Percentiles rank a stretch among this genome's conserved stretches.
Evolutionary conservation across 2,113 vertebrate species (phyloP).

Genomic region (Sinocyclocheilus anophthalmus): DNA sequence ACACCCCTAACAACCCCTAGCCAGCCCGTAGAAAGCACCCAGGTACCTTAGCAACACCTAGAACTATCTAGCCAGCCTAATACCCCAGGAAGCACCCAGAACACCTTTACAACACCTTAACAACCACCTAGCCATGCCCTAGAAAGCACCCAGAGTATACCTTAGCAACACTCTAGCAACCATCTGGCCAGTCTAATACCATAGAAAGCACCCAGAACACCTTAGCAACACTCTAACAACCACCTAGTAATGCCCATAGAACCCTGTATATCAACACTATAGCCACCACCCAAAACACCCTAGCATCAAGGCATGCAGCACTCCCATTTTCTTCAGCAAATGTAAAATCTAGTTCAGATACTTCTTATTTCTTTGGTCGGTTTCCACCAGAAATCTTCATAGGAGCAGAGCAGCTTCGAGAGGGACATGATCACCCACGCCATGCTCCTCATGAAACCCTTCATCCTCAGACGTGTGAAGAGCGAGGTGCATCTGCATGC

Average conservation of each 20-base stretch:
- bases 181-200: background rate
- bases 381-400: slow-evolving; percentile 54
- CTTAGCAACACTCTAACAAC: background rate
- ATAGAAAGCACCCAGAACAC: background rate
- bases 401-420: slow-evolving; percentile 62
- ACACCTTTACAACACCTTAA: background rate
- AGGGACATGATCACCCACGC: slow-evolving; percentile 61
- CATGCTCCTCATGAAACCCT: slow-evolving; percentile 64
- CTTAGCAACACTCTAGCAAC: background rate
- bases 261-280: background rate
- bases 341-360: background rate
- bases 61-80: background rate
- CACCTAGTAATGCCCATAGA: background rate
- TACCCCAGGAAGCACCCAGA: background rate
- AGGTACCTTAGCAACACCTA: background rate
- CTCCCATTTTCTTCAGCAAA: background rate
- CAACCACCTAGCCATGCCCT: background rate
- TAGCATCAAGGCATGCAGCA: background rate
- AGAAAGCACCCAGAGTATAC: background rate
- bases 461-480: slow-evolving; percentile 61
- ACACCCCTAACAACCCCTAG: background rate
- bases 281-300: background rate
- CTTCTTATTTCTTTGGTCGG: background rate
- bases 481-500: slow-evolving; percentile 53
- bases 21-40: too few species aligned